Percentiles rank a stretch among this genome's conserved stretches.
phyloP scores from a whole-genome alignment of 2,113 vertebrate species.

The Alouatta palliata region DNA sequence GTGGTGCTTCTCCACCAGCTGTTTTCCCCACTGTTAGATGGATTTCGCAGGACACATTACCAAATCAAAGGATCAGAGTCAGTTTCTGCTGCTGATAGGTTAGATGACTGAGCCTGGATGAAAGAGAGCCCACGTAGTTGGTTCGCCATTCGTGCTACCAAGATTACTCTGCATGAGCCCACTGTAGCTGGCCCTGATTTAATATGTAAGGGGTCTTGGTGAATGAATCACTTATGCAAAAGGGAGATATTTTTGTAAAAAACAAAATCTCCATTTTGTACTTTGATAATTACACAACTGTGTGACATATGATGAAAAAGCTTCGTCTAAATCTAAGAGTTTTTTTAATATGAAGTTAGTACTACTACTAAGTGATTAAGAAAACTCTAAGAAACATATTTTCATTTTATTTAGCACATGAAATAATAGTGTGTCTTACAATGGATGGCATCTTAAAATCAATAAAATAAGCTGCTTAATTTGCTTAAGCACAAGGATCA shows the following conservation, averaged over 20 bases:
- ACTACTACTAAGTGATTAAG: neutral
- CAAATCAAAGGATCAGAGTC: neutral
- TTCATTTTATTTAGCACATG: neutral
- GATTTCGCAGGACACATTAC: too few relatives aligned
- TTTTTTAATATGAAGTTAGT: neutral
- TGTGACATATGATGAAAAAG: neutral
- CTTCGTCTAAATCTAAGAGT: neutral
- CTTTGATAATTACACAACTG: neutral
- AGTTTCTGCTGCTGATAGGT: neutral
- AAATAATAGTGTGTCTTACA: neutral
- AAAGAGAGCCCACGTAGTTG: neutral
- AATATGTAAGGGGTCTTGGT: too few relatives aligned
- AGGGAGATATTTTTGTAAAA: neutral
- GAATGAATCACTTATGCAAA: neutral
- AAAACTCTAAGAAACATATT: neutral
- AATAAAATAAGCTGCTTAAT: neutral
- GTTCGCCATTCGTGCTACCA: neutral
- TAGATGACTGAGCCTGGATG: neutral
- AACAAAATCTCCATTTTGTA: neutral
- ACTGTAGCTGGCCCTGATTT: neutral
- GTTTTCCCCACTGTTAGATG: neutral
- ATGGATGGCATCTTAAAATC: neutral
- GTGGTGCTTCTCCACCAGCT: neutral
- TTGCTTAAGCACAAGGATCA: neutral
- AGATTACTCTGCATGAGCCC: too few relatives aligned